These are phyloP conservation scores for Buphagus erythrorhynchus DNA, from an alignment of 2,797 vertebrate genomes.

Conservation along the genomic window DNA sequence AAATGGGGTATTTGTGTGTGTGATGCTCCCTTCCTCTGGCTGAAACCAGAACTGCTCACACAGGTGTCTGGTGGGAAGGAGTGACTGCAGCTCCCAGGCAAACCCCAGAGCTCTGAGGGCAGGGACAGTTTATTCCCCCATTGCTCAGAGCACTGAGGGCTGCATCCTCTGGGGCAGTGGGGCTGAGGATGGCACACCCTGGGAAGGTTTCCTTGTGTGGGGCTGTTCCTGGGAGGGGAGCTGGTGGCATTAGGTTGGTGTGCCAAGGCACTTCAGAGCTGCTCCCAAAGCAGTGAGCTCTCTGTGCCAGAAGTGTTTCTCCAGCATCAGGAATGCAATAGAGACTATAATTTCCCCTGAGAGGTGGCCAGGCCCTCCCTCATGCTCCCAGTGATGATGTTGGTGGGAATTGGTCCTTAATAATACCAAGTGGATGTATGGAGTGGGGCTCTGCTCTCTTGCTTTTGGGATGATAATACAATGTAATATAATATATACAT, in stretches of 20 bases:
- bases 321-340: background rate
- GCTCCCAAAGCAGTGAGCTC: background rate
- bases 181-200: background rate
- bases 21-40: background rate
- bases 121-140: background rate
- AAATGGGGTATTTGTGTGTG: background rate
- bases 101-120: background rate
- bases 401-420: background rate
- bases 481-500: no score
- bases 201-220: fast-evolving
- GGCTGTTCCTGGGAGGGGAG: background rate
- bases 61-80: background rate
- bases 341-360: background rate
- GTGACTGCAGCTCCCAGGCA: background rate
- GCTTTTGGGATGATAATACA: background rate
- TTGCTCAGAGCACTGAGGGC: fast-evolving
- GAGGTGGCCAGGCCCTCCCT: background rate
- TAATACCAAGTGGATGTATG: background rate
- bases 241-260: background rate
- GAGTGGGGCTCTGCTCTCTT: background rate
- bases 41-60: background rate
- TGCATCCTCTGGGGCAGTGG: background rate
- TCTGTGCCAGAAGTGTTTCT: background rate
- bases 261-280: background rate
- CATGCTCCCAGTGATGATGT: background rate